Base-by-base conservation (phyloP, 1,140 invertebrate genomes). In the Drosophila varians region DNA sequence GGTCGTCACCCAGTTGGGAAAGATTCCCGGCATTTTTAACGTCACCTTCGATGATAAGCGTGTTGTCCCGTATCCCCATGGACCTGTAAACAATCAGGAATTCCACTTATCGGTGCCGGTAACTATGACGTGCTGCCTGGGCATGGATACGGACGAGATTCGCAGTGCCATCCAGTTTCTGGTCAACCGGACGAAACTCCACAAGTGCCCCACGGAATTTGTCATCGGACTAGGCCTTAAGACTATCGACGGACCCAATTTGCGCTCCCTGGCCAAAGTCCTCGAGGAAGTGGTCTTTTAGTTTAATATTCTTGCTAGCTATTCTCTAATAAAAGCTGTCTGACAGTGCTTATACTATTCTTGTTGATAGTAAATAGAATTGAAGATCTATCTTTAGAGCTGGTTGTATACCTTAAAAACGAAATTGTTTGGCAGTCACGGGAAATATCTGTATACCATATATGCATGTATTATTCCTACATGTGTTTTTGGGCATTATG, bases 101-200 rank as follows among this genome's bases (percentile, higher is more conserved):
- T 48, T 60, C 2, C 80, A 90, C 26, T 51, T 68, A 0, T 90
- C 89, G 0, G 90, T 90, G 16, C 71, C 80, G 0, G 58, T 90
- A 9, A 87, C 74, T 3, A 91, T 91, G 38, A 73, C 11, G 4
- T 74, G 74, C 40, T 71, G 66, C 14, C 43, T 91, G 46, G 90
- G 90, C 0, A 18, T 46, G 2, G 87, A 91, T 19, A 55, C 66
- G 0, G 79, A 77, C 11, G 90, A 91, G 36, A 47, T 51, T 0
- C 79, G 87, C 12, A 84, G 90, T 31, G 90, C 58, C 12, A 89
- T 91, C 4, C 90, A 91, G 23, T 91, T 89, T 4, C 40, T 91
- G 36, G 54, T 91, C 1, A 90, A 90, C 42, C 74, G 64, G 36
- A 83, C 90, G 0, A 43, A 40, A 0, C 61, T 91, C 23, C 71